These are phyloP conservation scores for Ceraclea dissimilis DNA, from an alignment of 2,888 invertebrate genomes.

Conservation along the genomic window DNA sequence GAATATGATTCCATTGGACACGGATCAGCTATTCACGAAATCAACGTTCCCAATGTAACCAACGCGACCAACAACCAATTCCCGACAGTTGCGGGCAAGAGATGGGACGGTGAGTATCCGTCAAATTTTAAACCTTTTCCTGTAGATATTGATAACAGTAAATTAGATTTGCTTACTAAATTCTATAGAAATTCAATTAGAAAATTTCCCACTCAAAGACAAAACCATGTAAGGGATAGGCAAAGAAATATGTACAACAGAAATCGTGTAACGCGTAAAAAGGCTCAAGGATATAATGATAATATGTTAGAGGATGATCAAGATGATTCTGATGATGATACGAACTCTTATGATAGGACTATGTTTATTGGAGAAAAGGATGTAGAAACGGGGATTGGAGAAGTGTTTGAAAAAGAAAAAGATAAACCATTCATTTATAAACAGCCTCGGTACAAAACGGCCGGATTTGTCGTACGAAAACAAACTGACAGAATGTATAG, in stretches of 20 bases:
- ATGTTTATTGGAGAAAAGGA: not conserved
- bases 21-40: conserved; percentile 41
- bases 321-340: not conserved
- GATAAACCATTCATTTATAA: not conserved
- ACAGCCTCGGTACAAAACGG: not conserved
- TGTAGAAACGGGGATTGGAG: not conserved
- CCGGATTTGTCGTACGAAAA: not conserved
- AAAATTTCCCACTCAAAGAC: not conserved
- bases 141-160: not conserved
- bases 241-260: not conserved
- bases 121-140: not conserved
- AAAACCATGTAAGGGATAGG: too few species aligned
- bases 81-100: conserved; percentile 17
- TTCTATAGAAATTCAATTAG: not conserved
- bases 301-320: not conserved
- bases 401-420: not conserved
- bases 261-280: not conserved
- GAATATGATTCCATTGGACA: conserved; percentile 42
- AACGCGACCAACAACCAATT: conserved; percentile 10
- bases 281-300: not conserved
- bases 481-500: not conserved
- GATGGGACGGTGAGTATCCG: conserved; percentile 24
- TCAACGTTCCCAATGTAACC: conserved; percentile 17
- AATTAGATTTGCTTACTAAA: not conserved
- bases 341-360: not conserved